phyloP scores from a whole-genome alignment of 1,140 invertebrate genomes.

The Conopomorpha cramerella region DNA sequence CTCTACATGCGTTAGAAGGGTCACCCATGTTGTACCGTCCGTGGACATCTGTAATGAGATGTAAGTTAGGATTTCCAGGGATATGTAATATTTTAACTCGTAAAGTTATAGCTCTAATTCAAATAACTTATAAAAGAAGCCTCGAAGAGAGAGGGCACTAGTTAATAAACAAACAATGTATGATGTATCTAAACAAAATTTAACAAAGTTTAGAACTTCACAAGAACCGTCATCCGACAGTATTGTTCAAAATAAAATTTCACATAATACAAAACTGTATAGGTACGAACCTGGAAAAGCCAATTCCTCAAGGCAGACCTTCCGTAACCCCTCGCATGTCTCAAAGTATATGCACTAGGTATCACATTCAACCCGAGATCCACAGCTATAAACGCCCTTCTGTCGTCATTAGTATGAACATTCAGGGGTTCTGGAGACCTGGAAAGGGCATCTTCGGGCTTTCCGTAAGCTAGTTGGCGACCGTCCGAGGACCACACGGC shows the following conservation, averaged over 20 bases:
- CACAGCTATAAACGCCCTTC: conserved; percentile 93
- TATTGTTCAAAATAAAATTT: too few relatives aligned
- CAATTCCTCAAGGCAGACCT: conserved; percentile 94
- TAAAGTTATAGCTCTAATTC: too few relatives aligned
- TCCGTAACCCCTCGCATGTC: conserved; percentile 92
- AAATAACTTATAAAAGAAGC: too few relatives aligned
- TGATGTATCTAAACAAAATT: too few relatives aligned
- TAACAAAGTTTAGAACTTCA: too few relatives aligned
- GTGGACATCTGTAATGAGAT: conserved; percentile 73
- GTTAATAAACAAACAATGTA: too few relatives aligned
- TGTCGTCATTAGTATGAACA: conserved; percentile 97
- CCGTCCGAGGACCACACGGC: conserved; percentile 94
- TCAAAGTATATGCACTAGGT: conserved; percentile 87
- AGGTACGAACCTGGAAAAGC: conserved; percentile 77
- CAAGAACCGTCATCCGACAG: too few relatives aligned
- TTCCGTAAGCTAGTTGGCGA: conserved; percentile 91
- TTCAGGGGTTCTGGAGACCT: conserved; percentile 84
- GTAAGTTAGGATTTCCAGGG: too few relatives aligned
- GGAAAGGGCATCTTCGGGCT: conserved; percentile 93
- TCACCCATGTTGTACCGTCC: conserved; percentile 89
- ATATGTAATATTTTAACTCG: too few relatives aligned
- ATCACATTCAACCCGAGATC: conserved; percentile 93
- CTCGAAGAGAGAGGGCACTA: too few relatives aligned
- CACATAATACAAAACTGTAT: conserved; percentile 6
- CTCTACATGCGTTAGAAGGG: conserved; percentile 85